Conservation (phyloP, 2,113 vertebrate species). For the Gila orcuttii region DNA sequence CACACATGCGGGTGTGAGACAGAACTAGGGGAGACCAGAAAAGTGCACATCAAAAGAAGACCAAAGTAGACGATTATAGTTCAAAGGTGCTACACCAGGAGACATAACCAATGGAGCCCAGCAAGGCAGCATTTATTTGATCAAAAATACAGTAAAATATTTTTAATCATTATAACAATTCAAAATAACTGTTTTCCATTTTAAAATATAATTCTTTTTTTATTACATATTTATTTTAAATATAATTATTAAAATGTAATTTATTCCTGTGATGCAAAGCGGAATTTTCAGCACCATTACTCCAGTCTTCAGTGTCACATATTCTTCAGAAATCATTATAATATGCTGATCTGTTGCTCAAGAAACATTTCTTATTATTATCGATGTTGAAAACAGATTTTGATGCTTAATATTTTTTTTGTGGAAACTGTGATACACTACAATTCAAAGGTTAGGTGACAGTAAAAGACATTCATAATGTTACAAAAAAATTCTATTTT, state of each 20-base stretch:
- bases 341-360: neutral
- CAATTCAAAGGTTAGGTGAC: neutral
- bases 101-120: neutral
- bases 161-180: neutral
- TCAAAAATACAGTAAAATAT: no score
- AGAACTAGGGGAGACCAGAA: slow-evolving; percentile 23
- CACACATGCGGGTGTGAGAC: slow-evolving; percentile 15
- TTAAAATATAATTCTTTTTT: neutral
- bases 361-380: neutral
- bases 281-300: no score
- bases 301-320: no score
- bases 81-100: neutral
- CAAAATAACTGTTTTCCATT: neutral
- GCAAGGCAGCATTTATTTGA: no score
- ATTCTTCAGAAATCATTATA: no score
- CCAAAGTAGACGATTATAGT: slow-evolving; percentile 12
- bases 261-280: no score
- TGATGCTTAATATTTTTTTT: neutral
- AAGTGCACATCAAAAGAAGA: slow-evolving; percentile 12
- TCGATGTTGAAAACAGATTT: neutral
- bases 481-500: fast-evolving
- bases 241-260: no score
- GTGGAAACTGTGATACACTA: neutral
- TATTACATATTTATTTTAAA: no score
- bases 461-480: neutral